A percentile compares a stretch with the other conserved stretches of the same genome.
phyloP scores from a whole-genome alignment of 2,888 invertebrate species.

The Argyra leucocephala region DNA sequence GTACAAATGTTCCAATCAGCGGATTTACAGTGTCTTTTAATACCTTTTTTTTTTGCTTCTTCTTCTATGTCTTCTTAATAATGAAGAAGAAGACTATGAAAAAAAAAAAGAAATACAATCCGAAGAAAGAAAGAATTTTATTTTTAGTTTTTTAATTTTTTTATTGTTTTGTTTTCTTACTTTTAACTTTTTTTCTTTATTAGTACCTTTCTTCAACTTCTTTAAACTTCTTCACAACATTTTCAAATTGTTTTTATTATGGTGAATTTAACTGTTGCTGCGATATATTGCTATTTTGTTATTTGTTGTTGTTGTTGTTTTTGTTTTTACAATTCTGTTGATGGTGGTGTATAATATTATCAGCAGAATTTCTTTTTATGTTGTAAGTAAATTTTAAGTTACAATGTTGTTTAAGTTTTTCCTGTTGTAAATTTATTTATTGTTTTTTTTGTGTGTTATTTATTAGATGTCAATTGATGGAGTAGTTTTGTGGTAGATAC shows the following conservation, averaged over 20 bases:
- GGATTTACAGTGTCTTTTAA: slow-evolving; percentile 44
- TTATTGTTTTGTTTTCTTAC: no score
- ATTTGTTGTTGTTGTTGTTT: neutral
- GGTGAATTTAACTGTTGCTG: neutral
- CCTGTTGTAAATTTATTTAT: no score
- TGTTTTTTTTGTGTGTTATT: no score
- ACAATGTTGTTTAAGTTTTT: no score
- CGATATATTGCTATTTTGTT: neutral
- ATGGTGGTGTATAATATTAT: neutral
- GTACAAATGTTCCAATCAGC: slow-evolving; percentile 42
- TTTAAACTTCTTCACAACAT: neutral
- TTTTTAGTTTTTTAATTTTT: no score
- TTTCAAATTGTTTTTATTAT: neutral
- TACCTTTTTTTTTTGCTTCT: slow-evolving; percentile 29
- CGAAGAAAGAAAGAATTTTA: no score
- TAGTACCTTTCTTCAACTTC: neutral
- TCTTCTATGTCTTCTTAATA: no score
- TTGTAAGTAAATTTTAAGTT: no score
- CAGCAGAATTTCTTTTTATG: no score
- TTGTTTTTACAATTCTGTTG: neutral
- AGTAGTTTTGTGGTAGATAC: no score
- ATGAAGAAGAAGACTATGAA: neutral
- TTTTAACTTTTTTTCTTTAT: neutral
- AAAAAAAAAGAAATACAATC: neutral
- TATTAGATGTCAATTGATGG: no score